A percentile compares a stretch with the other conserved stretches of the same genome.
Evolutionary conservation across 2,113 vertebrate species (phyloP).

Genomic region (Crotophaga sulcirostris): DNA sequence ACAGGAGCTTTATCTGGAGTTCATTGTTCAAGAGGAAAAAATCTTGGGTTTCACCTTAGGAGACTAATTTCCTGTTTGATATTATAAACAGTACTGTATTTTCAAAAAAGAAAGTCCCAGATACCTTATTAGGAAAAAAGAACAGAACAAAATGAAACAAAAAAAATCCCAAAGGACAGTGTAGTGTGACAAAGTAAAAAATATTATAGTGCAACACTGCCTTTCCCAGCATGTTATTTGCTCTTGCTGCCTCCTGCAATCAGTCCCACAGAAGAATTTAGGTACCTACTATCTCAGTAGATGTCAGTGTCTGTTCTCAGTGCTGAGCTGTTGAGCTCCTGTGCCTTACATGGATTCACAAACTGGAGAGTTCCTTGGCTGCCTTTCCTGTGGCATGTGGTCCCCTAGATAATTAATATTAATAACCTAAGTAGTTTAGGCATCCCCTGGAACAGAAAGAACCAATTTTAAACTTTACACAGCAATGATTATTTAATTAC

Average conservation of each 20-base stretch:
- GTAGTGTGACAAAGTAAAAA: not conserved
- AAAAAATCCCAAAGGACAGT: not conserved
- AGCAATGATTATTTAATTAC: not conserved
- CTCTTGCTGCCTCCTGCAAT: not conserved
- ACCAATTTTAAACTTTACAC: not conserved
- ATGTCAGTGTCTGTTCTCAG: not conserved
- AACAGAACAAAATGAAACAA: not conserved
- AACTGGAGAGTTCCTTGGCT: not conserved
- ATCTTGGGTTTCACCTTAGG: slow-evolving; percentile 5
- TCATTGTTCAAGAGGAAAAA: slow-evolving; percentile 19
- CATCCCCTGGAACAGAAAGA: not conserved
- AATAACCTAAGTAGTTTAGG: not conserved
- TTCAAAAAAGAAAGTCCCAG: slow-evolving; percentile 3
- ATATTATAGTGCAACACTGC: not conserved
- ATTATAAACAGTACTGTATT: not conserved
- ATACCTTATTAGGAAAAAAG: not conserved
- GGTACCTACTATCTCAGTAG: not conserved
- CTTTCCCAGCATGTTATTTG: not conserved
- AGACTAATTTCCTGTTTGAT: slow-evolving; percentile 33
- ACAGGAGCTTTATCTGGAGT: not conserved
- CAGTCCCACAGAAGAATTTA: not conserved
- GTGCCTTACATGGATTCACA: not conserved
- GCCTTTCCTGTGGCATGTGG: not conserved
- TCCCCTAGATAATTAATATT: not conserved
- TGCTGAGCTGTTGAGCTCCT: not conserved